A percentile compares a stretch with the other conserved stretches of the same genome.
Conservation (phyloP, 2,888 invertebrate species). For the Lissonota sp. region DNA sequence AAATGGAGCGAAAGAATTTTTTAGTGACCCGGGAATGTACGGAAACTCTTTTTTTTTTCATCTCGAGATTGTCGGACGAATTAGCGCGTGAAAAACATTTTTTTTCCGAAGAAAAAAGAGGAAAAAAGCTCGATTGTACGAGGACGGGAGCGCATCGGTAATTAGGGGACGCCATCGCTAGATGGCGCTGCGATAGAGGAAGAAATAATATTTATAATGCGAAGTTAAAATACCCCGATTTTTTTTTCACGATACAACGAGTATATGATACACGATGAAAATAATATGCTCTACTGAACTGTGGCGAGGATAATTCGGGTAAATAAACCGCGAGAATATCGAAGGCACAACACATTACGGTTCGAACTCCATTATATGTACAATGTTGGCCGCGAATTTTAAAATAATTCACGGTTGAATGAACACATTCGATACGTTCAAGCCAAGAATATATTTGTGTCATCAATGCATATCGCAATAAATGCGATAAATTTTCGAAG, state of each 20-base stretch:
- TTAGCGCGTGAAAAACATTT: constrained; percentile 26
- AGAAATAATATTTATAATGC: not conserved
- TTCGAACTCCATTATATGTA: too few species aligned
- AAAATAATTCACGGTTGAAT: too few species aligned
- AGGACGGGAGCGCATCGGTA: not conserved
- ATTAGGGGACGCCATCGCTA: not conserved
- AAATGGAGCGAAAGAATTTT: not conserved
- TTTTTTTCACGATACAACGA: too few species aligned
- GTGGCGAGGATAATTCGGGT: not conserved
- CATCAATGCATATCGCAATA: too few species aligned
- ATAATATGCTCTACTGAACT: not conserved
- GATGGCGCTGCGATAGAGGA: not conserved
- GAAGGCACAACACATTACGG: too few species aligned
- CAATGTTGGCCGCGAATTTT: too few species aligned
- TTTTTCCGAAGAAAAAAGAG: not conserved
- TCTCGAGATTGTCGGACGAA: constrained; percentile 48
- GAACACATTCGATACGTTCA: too few species aligned
- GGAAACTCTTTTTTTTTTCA: too few species aligned
- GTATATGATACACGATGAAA: not conserved
- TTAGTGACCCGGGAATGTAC: too few species aligned
- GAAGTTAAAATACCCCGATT: not conserved
- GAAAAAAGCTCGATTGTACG: not conserved
- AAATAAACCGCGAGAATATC: not conserved
- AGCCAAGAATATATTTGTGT: too few species aligned
- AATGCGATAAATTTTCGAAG: too few species aligned